These are phyloP conservation scores for Amphilophus citrinellus DNA, from an alignment of 2,113 vertebrate genomes.

Conservation along the genomic window DNA sequence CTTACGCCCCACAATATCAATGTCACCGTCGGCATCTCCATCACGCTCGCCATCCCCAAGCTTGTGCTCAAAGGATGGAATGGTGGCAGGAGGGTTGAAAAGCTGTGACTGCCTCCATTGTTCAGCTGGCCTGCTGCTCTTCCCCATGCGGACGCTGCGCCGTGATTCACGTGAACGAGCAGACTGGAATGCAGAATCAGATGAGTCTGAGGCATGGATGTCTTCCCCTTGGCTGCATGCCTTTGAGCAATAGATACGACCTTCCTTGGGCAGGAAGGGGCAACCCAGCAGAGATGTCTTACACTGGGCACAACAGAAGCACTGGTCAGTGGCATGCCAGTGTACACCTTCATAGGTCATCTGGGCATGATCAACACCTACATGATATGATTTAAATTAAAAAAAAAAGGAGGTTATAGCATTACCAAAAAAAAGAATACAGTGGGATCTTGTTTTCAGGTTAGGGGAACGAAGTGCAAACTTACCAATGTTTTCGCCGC, in stretches of 20 bases:
- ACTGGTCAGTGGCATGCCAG: slow-evolving; percentile 95
- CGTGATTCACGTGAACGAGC: slow-evolving; percentile 91
- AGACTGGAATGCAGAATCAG: slow-evolving; percentile 94
- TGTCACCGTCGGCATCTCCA: slow-evolving; percentile 65
- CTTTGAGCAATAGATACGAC: slow-evolving; percentile 95
- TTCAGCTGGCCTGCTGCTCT: slow-evolving; percentile 90
- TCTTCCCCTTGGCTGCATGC: slow-evolving; percentile 94
- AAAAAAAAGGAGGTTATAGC: background rate
- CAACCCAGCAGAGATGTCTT: slow-evolving; percentile 93
- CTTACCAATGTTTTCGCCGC: slow-evolving; percentile 94
- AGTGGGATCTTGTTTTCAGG: background rate
- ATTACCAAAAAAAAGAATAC: background rate
- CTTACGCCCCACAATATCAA: slow-evolving; percentile 89
- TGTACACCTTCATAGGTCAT: slow-evolving; percentile 97
- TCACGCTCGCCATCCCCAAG: slow-evolving; percentile 66
- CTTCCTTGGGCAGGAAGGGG: slow-evolving; percentile 94
- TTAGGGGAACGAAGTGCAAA: background rate
- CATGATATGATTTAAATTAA: background rate
- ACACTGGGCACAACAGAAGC: slow-evolving; percentile 95
- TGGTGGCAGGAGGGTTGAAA: slow-evolving; percentile 55
- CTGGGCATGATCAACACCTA: slow-evolving; percentile 96
- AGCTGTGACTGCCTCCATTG: slow-evolving; percentile 92
- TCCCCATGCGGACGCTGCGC: slow-evolving; percentile 91
- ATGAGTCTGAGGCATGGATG: slow-evolving; percentile 91
- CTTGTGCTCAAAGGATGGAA: slow-evolving; percentile 75